Conservation (phyloP, 2,113 vertebrate species). For the Chionodraco myersi region DNA sequence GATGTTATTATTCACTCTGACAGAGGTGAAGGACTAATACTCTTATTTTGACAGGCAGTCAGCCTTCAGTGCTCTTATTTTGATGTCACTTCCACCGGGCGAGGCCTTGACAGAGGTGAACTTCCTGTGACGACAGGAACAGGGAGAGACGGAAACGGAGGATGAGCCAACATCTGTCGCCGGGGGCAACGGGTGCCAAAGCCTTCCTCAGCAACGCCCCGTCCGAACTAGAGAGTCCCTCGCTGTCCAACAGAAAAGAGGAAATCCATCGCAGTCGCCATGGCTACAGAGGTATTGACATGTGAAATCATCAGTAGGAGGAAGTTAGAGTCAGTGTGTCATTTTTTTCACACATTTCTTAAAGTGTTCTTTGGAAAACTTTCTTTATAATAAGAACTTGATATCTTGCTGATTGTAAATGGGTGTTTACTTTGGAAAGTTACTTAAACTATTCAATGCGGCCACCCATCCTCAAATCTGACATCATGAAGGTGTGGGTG, state of each 20-base stretch:
- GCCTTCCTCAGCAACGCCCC: background rate
- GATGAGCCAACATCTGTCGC: constrained; percentile 14
- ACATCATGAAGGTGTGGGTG: background rate
- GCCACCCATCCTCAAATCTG: background rate
- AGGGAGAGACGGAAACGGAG: constrained; percentile 2
- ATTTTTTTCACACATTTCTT: background rate
- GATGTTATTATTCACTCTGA: constrained; percentile 41
- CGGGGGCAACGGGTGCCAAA: constrained; percentile 10
- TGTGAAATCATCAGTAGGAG: constrained; percentile 4
- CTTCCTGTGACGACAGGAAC: constrained; percentile 36
- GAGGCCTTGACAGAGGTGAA: constrained; percentile 50
- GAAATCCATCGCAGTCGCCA: constrained; percentile 10
- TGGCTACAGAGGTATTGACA: constrained; percentile 13
- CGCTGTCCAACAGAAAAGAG: constrained; percentile 6
- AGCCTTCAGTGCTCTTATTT: constrained; percentile 53
- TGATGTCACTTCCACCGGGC: constrained; percentile 21
- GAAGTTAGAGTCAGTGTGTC: background rate
- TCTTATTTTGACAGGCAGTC: constrained; percentile 54
- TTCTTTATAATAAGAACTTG: background rate
- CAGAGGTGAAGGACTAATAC: constrained; percentile 45
- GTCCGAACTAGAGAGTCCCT: background rate
- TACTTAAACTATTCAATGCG: background rate
- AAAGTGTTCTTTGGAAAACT: background rate
- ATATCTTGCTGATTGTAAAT: too few relatives aligned
- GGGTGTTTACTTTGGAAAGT: too few relatives aligned